Percentiles rank a stretch among this genome's conserved stretches.
These are phyloP conservation scores for Zaprionus africanus DNA, from an alignment of 1,140 invertebrate genomes.

Conservation along the genomic window DNA sequence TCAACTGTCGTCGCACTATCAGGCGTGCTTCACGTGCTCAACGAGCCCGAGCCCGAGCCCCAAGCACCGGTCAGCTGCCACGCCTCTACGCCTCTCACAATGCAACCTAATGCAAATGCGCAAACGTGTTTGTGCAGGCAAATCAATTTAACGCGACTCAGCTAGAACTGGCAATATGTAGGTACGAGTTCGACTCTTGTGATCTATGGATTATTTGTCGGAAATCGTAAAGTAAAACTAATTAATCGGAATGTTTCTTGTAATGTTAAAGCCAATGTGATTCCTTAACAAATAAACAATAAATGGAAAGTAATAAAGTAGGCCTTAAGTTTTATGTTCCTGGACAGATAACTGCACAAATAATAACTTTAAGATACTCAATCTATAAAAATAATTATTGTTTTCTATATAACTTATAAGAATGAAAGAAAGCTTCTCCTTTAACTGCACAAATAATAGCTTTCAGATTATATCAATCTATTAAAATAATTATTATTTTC, in stretches of 20 bases:
- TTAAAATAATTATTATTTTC: too few species aligned
- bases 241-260: neutral
- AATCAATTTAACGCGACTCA: slow-evolving; percentile 47
- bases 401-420: too few species aligned
- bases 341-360: too few species aligned
- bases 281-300: too few species aligned
- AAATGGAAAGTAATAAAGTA: too few species aligned
- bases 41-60: neutral
- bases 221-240: neutral
- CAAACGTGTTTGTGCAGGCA: slow-evolving; percentile 69
- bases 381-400: too few species aligned
- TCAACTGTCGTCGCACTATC: slow-evolving; percentile 37
- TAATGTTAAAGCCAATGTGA: neutral
- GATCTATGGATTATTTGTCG: slow-evolving; percentile 4
- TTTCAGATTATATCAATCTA: too few species aligned
- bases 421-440: too few species aligned
- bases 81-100: slow-evolving; percentile 9
- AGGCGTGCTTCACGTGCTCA: slow-evolving; percentile 65
- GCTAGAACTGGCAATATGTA: neutral
- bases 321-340: too few species aligned
- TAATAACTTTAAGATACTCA: too few species aligned
- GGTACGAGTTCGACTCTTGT: neutral
- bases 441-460: too few species aligned
- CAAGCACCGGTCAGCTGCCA: slow-evolving; percentile 5
- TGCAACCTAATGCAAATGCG: slow-evolving; percentile 56